Evolutionary conservation across 2,113 vertebrate species (phyloP).

Genomic region (Sander vitreus): DNA sequence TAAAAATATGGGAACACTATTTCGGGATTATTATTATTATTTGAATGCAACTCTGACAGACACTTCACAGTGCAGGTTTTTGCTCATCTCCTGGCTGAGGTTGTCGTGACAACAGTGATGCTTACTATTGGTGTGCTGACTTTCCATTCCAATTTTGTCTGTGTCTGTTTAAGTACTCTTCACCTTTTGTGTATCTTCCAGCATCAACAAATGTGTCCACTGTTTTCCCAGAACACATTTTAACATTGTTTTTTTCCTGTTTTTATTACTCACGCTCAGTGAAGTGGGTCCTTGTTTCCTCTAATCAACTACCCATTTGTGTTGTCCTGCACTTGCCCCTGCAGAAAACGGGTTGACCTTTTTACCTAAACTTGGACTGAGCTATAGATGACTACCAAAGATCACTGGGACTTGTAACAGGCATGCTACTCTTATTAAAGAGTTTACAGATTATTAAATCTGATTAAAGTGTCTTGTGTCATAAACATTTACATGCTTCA

Average conservation of each 20-base stretch:
- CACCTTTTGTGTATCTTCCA: not conserved
- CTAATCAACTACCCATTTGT: constrained; percentile 47
- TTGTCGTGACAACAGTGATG: not conserved
- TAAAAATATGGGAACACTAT: not conserved
- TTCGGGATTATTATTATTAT: not conserved
- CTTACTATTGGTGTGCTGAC: constrained; percentile 9
- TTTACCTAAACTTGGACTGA: constrained; percentile 57
- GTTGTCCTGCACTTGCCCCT: constrained; percentile 14
- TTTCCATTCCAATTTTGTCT: constrained; percentile 39
- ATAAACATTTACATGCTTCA: not conserved
- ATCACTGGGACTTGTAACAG: constrained; percentile 1
- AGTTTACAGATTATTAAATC: not conserved
- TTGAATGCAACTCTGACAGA: not conserved
- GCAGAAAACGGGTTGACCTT: constrained; percentile 53
- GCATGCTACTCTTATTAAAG: not conserved
- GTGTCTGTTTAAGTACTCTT: constrained; percentile 2
- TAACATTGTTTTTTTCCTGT: constrained; percentile 63
- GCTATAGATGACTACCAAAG: constrained; percentile 24
- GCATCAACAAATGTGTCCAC: constrained; percentile 48
- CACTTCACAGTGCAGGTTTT: not conserved
- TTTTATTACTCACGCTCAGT: constrained; percentile 49
- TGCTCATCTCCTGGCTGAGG: not conserved
- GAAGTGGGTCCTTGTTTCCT: constrained; percentile 55
- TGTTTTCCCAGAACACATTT: constrained; percentile 59
- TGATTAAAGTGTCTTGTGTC: not conserved